Evolutionary conservation across 1,140 invertebrate genomes (phyloP), one percentile per base, ranked within the genome.

Genomic region (Phenacoccus solenopsis): DNA sequence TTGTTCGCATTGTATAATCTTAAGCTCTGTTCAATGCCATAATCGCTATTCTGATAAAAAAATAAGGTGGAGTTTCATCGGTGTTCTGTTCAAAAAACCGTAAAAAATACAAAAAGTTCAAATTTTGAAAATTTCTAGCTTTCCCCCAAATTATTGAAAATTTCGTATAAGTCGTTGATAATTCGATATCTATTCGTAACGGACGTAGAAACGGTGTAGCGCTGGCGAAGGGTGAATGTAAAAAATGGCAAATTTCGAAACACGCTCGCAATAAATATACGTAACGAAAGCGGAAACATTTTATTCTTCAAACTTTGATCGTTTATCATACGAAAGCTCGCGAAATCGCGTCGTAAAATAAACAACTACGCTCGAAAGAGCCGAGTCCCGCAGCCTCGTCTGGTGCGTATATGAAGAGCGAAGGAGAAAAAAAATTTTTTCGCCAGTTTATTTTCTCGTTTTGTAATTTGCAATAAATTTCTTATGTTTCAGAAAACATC

Each of bases 301-400:
- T 49, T n/a, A 49, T 49, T 49, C 38, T 49, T 49, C 38, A 49
- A 49, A 49, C 38, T 49, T 49, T 49, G 38, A 49, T 49, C 38
- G 38, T 49, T 9, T 49, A 49, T 49, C 38, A 49, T 49, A 49
- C 16, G n/a, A 49, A 49, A 49, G 38, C 38, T 49, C 38, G 38
- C 38, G 38, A 49, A n/a, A 49, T 49, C 38, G 30, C 30, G 38
- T 49, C 13, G 38, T 49, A 49, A 49, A 49, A 49, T 49, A 49
- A 49, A 49, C 38, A 49, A 16, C 38, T 49, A 49, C 16, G 13
- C 4, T 10, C 20, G 16, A n/a, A n/a, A n/a, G 3, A 49, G 3
- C 20, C 38, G 38, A 49, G 38, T 16, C 12, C 20, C 20, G 38
- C 38, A n/a, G 38, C 38, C 5, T 9, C 20, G 16, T 49, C n/a